These are phyloP conservation scores for Argyra leucocephala DNA, from an alignment of 2,888 invertebrate species.

Conservation along the genomic window DNA sequence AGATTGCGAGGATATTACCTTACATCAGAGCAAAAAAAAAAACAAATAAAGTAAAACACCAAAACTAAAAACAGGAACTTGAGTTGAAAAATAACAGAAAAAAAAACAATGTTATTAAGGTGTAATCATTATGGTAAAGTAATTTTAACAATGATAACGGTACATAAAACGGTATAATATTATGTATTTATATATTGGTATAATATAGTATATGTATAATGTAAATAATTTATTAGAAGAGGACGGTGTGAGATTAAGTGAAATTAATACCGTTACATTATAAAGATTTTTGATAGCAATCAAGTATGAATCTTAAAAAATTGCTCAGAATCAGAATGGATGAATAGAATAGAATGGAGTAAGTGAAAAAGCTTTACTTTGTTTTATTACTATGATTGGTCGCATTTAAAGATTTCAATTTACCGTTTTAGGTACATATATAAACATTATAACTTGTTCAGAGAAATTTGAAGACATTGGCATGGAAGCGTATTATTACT, in stretches of 20 bases:
- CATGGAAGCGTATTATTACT: no score
- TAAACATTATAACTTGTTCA: not conserved
- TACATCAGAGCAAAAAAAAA: not conserved
- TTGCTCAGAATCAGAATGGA: no score
- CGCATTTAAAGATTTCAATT: not conserved
- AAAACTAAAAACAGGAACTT: not conserved
- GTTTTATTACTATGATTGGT: not conserved
- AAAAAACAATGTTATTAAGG: not conserved
- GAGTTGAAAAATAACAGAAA: not conserved
- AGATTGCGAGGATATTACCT: not conserved
- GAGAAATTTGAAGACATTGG: no score
- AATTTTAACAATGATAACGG: not conserved
- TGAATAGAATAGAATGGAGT: no score
- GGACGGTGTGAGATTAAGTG: not conserved
- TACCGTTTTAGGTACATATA: no score
- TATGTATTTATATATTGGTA: not conserved
- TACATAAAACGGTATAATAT: not conserved
- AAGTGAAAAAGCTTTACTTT: no score
- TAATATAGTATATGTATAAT: not conserved
- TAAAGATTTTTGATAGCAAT: not conserved
- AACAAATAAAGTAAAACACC: not conserved
- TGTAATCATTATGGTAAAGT: slow-evolving; percentile 7
- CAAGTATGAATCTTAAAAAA: no score
- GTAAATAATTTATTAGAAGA: not conserved
- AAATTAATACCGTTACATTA: not conserved